A percentile compares a stretch with the other conserved stretches of the same genome.
These are phyloP conservation scores for Papilio protenor DNA, from an alignment of 2,888 invertebrate genomes.

Conservation along the genomic window DNA sequence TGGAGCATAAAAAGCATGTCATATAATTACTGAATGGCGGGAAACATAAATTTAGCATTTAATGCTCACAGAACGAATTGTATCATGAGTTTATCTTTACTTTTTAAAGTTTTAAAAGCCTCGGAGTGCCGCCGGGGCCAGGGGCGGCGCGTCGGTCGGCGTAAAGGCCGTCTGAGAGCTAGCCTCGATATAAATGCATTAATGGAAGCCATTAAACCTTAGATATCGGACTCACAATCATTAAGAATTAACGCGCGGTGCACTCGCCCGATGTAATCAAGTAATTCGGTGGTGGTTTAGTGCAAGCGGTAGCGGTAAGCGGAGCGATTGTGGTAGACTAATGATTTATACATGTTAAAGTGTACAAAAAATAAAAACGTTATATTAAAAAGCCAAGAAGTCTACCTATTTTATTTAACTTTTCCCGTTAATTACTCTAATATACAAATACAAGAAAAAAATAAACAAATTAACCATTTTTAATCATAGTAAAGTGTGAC, in stretches of 20 bases:
- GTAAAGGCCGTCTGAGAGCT: conserved; percentile 13
- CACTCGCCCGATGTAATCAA: conserved; percentile 40
- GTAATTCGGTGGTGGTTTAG: background rate
- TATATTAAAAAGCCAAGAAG: too few species aligned
- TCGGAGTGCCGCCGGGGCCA: conserved; percentile 3
- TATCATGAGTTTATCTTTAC: conserved; percentile 18
- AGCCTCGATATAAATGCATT: conserved; percentile 44
- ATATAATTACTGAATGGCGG: background rate
- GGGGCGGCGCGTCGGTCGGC: background rate
- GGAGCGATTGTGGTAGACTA: background rate
- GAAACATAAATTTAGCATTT: conserved; percentile 15
- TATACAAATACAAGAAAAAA: too few species aligned
- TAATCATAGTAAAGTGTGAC: too few species aligned
- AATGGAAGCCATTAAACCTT: conserved; percentile 43
- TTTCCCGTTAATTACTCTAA: too few species aligned
- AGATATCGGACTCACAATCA: conserved; percentile 47
- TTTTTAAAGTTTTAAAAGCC: conserved; percentile 24
- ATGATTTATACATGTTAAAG: too few species aligned
- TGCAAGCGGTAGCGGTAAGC: conserved; percentile 20
- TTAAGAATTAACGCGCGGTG: conserved; percentile 51
- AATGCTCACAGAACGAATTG: conserved; percentile 8
- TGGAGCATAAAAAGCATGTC: background rate
- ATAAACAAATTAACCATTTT: too few species aligned
- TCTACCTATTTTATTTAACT: too few species aligned
- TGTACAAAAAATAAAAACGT: too few species aligned